These are phyloP conservation scores for Chroicocephalus ridibundus DNA, from an alignment of 2,113 vertebrate species.

Conservation along the genomic window DNA sequence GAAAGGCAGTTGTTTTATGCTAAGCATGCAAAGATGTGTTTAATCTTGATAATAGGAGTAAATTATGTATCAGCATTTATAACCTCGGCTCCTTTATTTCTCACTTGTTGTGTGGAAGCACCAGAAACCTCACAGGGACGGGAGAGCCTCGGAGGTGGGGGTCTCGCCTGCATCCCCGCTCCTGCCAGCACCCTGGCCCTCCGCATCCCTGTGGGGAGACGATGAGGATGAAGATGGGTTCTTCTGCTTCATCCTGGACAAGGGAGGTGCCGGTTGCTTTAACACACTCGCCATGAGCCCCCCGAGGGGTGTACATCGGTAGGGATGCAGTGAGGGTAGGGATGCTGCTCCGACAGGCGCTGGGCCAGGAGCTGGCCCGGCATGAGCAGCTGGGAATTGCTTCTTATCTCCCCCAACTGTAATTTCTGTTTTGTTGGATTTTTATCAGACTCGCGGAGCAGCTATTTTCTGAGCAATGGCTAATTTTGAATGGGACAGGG, in stretches of 20 bases:
- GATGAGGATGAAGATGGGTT: background rate
- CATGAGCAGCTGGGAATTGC: background rate
- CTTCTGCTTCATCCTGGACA: background rate
- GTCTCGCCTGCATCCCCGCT: background rate
- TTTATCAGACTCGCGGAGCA: background rate
- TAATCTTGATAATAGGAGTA: constrained; percentile 67
- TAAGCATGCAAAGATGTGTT: constrained; percentile 61
- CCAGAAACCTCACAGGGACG: background rate
- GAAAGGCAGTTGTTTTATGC: constrained; percentile 49
- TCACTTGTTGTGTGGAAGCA: background rate
- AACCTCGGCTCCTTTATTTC: constrained; percentile 4
- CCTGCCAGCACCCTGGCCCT: background rate
- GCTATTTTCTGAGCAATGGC: background rate
- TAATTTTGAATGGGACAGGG: constrained; percentile 25
- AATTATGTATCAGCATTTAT: constrained; percentile 60
- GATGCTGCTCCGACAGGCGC: background rate
- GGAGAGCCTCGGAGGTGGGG: background rate
- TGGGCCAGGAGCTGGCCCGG: background rate
- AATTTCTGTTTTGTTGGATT: constrained; percentile 9
- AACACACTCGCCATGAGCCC: fast-evolving
- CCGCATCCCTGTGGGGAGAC: fast-evolving
- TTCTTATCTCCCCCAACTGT: background rate
- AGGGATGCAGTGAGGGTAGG: background rate
- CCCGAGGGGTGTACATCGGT: background rate
- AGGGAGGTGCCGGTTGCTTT: background rate